Conservation (phyloP, 2,113 vertebrate genomes). For the Xiphophorus maculatus region DNA sequence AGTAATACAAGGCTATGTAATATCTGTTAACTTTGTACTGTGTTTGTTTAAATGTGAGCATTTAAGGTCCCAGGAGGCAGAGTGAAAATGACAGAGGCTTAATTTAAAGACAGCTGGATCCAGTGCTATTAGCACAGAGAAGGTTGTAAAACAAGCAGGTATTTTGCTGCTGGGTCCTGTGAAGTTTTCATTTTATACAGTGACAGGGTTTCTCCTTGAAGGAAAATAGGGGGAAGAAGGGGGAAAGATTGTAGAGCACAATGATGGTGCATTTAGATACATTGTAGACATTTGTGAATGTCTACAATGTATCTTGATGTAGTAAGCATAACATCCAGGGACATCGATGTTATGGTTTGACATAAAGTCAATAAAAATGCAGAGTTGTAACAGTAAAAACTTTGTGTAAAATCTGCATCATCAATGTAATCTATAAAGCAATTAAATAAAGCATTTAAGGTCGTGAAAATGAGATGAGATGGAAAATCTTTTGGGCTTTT, state of each 20-base stretch:
- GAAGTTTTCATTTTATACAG: constrained; percentile 58
- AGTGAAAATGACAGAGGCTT: constrained; percentile 50
- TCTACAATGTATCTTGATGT: background rate
- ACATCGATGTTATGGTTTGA: no score
- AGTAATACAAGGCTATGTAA: constrained; percentile 26
- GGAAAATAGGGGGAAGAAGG: constrained; percentile 15
- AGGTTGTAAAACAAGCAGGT: constrained; percentile 65
- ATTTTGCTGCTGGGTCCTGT: constrained; percentile 61
- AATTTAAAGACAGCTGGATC: constrained; percentile 56
- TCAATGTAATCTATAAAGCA: no score
- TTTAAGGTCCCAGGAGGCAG: background rate
- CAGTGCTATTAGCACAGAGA: constrained; percentile 53
- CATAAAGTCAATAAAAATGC: no score
- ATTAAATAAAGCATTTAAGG: no score
- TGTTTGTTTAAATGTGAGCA: constrained; percentile 3
- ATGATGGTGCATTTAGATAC: background rate
- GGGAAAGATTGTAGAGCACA: background rate
- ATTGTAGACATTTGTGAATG: background rate
- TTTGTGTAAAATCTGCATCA: no score
- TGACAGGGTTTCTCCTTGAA: constrained; percentile 29
- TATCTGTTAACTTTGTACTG: constrained; percentile 13
- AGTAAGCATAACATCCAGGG: no score
- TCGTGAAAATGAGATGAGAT: no score
- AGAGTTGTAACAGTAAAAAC: no score
- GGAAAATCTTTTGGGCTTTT: no score